Percentiles rank a stretch among this genome's conserved stretches.
Conservation (phyloP, 2,113 vertebrate species). For the Clarias batrachus region DNA sequence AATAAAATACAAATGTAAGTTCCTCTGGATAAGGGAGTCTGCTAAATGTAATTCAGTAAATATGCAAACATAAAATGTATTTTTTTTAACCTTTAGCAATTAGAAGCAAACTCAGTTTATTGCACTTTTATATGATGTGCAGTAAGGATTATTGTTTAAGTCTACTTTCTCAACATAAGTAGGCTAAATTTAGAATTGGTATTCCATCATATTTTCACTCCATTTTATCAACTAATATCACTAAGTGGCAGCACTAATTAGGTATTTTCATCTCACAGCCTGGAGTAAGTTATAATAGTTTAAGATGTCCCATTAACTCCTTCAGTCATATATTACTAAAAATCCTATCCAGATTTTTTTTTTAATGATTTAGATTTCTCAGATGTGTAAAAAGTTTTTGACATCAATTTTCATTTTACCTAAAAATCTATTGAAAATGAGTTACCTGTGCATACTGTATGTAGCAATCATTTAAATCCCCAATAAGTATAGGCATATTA, state of each 20-base stretch:
- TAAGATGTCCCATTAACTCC: not conserved
- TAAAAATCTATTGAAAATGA: not conserved
- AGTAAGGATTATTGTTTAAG: too few relatives aligned
- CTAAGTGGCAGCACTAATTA: not conserved
- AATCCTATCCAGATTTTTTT: not conserved
- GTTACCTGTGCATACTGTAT: not conserved
- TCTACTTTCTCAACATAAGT: not conserved
- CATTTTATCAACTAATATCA: slow-evolving; percentile 12
- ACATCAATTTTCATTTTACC: not conserved
- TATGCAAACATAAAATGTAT: not conserved
- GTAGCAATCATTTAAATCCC: not conserved
- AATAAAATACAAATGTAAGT: too few relatives aligned
- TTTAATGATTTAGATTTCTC: not conserved
- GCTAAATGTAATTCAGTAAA: not conserved
- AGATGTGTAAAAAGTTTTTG: not conserved
- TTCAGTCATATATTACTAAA: not conserved
- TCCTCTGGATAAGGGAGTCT: too few relatives aligned
- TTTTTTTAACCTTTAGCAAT: not conserved
- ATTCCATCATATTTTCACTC: not conserved
- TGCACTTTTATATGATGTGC: not conserved
- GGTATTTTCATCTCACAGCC: not conserved
- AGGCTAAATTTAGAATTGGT: not conserved
- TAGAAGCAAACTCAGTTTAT: not conserved
- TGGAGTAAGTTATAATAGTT: not conserved
- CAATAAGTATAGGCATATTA: not conserved